Conservation (phyloP, 2,888 invertebrate genomes). For the Latrodectus elegans region DNA sequence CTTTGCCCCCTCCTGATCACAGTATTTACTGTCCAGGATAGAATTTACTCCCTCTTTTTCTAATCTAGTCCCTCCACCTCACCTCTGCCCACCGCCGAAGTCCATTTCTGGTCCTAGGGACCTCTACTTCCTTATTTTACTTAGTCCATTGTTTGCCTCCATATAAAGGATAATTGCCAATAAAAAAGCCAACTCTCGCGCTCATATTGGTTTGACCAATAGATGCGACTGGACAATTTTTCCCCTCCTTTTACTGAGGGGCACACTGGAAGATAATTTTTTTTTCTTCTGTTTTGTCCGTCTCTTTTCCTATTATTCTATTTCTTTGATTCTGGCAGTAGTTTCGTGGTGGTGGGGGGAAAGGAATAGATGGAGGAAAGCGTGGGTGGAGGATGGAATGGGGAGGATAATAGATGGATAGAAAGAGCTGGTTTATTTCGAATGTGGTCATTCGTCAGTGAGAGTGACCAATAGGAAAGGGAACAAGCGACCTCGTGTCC, state of each 20-base stretch:
- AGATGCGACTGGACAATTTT: conserved; percentile 19
- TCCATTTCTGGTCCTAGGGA: conserved; percentile 38
- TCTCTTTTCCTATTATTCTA: conserved; percentile 10
- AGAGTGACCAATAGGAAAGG: conserved; percentile 63
- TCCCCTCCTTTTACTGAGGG: neutral
- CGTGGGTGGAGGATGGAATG: neutral
- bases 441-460: conserved; percentile 68
- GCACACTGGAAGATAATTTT: conserved; percentile 4
- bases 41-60: conserved; percentile 62
- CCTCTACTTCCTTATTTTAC: conserved; percentile 49
- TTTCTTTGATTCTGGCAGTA: conserved; percentile 44
- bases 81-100: conserved; percentile 1
- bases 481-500: conserved; percentile 45
- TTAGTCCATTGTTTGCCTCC: conserved; percentile 55
- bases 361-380: conserved; percentile 11
- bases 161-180: conserved; percentile 66
- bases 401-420: conserved; percentile 56
- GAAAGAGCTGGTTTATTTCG: conserved; percentile 64
- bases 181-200: conserved; percentile 63
- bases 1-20: conserved; percentile 40
- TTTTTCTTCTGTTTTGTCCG: conserved; percentile 16
- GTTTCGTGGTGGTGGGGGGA: conserved; percentile 5
- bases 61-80: conserved; percentile 47
- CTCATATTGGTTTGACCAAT: conserved; percentile 66
- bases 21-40: conserved; percentile 60